A percentile compares a stretch with the other conserved stretches of the same genome.
Evolutionary conservation across 1,140 invertebrate genomes (phyloP).

Genomic region (Orius insidiosus): DNA sequence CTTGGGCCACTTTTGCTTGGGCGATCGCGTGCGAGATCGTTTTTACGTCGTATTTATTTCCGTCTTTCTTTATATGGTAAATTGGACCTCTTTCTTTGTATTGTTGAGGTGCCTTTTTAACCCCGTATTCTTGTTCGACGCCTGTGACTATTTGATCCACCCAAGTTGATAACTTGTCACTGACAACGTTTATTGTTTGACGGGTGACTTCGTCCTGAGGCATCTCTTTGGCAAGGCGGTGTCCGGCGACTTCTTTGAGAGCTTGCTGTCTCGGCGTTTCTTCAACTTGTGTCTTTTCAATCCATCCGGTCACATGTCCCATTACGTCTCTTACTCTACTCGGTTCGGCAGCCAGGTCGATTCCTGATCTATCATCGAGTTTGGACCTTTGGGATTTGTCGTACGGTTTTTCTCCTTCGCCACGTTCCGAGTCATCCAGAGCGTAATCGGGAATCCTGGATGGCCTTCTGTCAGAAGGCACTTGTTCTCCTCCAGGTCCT

Average conservation of each 20-base stretch:
- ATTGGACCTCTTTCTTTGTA: background rate
- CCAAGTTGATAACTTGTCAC: background rate
- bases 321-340: background rate
- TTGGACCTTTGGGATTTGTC: no score
- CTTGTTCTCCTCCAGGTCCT: no score
- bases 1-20: background rate
- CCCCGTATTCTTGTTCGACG: conserved; percentile 1
- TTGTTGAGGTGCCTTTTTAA: background rate
- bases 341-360: no score
- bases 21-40: background rate
- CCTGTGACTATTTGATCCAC: background rate
- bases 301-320: background rate
- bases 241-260: conserved; percentile 1
- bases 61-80: background rate
- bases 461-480: no score
- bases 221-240: background rate
- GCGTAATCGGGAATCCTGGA: no score
- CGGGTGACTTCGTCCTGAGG: background rate
- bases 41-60: background rate
- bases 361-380: no score
- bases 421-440: no score
- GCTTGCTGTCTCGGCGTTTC: conserved; percentile 2
- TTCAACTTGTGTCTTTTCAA: background rate
- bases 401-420: no score
- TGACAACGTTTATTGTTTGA: conserved; percentile 1